Evolutionary conservation across 2,888 invertebrate species (phyloP), one percentile per base, ranked within the genome.

Genomic region (Acanthococcus lagerstroemiae): DNA sequence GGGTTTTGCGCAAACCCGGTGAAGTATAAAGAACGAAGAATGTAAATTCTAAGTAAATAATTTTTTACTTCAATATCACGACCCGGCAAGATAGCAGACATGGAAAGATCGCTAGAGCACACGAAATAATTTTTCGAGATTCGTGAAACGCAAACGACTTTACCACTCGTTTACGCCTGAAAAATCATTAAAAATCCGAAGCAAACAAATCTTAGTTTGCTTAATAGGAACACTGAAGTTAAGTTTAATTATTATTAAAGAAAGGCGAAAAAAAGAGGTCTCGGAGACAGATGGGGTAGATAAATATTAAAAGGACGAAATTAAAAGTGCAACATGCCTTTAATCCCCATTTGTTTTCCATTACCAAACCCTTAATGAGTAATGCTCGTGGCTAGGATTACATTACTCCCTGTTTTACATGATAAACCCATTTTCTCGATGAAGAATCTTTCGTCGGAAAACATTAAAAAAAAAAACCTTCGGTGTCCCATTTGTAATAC

Each of bases 241-340:
- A 21, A 22, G 21, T 52, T 52, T 52, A 52, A 52, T 52, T 52
- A 52, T 52, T 52, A 52, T 52, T 52, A 52, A 52, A 52, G 24
- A 15, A 21, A 24, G 15, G 21, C 12, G 26, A 25, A 25, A 58
- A 46, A 50, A 61, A 61, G 52, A 50, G 22, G 50, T 61, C 50
- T 50, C 61, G 26, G 25, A 60, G 60, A 50, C 61, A 61, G 61
- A 61, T 61, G 61, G 61, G 61, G 61, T 61, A 48, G 61, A 61
- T 61, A 61, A 61, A 61, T 61, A 61, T 52, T 61, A 61, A 61
- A 61, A 61, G 61, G 61, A 61, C 61, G 61, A 61, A 61, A 61
- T 61, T 61, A 61, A 61, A 61, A 61, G 61, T 61, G 61, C 61
- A 61, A 61, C 61, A 61, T 61, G 61, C 61, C 61, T 61, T 61